These are phyloP conservation scores for Cephalophus harveyi DNA, from an alignment of 2,113 vertebrate species.

Conservation along the genomic window DNA sequence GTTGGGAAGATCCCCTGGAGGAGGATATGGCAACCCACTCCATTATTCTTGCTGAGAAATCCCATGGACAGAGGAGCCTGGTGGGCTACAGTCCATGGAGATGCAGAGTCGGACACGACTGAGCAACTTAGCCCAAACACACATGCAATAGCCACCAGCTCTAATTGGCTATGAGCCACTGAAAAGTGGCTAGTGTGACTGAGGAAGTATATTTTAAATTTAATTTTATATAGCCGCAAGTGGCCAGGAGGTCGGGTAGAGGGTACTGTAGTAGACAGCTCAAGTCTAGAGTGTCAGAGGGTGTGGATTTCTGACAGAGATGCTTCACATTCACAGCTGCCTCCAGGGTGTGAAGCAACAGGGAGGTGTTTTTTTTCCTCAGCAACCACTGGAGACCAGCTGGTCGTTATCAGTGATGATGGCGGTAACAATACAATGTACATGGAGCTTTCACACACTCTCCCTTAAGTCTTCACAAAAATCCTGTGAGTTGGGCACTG, in stretches of 20 bases:
- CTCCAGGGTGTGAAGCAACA: too few relatives aligned
- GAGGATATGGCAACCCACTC: not conserved
- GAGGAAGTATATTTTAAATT: not conserved
- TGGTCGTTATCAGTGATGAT: not conserved
- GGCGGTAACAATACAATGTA: not conserved
- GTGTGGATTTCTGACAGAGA: rapidly evolving
- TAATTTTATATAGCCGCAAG: not conserved
- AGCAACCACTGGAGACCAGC: not conserved
- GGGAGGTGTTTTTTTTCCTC: not conserved
- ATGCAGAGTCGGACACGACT: not conserved
- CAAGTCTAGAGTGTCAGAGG: not conserved
- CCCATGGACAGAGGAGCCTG: not conserved
- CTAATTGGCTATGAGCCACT: not conserved
- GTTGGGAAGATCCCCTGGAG: not conserved
- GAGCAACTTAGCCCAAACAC: not conserved
- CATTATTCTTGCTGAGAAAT: not conserved
- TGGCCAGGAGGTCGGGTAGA: not conserved
- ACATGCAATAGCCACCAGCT: not conserved
- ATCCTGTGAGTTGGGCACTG: not conserved
- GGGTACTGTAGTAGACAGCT: rapidly evolving
- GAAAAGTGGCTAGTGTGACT: not conserved
- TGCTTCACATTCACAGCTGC: not conserved
- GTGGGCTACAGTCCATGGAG: not conserved
- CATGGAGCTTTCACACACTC: not conserved
- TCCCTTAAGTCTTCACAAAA: not conserved